Conservation (phyloP, 2,797 vertebrate genomes). For the Molothrus ater region DNA sequence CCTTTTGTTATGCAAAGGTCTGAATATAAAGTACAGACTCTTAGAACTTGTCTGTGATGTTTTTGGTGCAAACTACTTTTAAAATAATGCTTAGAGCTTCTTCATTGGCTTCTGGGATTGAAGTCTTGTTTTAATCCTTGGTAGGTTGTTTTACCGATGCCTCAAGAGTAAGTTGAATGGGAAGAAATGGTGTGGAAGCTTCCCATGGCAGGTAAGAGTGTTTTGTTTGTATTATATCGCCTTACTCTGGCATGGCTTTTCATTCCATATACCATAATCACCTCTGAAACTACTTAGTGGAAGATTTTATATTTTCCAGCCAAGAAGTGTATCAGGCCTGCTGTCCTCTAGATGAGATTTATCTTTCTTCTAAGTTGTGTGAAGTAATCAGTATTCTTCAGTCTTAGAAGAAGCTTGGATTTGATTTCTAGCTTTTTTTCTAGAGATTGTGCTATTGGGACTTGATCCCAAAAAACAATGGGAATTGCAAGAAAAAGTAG, state of each 20-base stretch:
- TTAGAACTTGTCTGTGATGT: not conserved
- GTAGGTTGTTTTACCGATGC: constrained; percentile 91
- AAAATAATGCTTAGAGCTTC: not conserved
- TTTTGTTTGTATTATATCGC: not conserved
- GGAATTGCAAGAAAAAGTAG: not conserved
- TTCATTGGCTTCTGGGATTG: not conserved
- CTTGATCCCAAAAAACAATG: not conserved
- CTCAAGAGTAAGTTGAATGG: constrained; percentile 78
- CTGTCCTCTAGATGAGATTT: not conserved
- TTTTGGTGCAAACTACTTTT: not conserved
- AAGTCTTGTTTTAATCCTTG: constrained; percentile 28
- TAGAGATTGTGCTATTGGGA: not conserved
- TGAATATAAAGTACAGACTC: not conserved
- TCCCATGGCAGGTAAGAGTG: constrained; percentile 87
- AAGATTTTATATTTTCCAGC: not conserved
- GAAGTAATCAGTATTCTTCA: not conserved
- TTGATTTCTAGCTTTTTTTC: not conserved
- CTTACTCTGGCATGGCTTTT: not conserved
- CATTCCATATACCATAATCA: not conserved
- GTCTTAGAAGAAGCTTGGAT: not conserved
- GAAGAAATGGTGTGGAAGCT: constrained; percentile 88
- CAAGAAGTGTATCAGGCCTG: not conserved
- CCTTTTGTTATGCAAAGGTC: not conserved
- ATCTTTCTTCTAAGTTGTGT: not conserved
- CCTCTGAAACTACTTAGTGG: not conserved